phyloP scores from a whole-genome alignment of 2,797 vertebrate species.

The Eulemur albifrons region DNA sequence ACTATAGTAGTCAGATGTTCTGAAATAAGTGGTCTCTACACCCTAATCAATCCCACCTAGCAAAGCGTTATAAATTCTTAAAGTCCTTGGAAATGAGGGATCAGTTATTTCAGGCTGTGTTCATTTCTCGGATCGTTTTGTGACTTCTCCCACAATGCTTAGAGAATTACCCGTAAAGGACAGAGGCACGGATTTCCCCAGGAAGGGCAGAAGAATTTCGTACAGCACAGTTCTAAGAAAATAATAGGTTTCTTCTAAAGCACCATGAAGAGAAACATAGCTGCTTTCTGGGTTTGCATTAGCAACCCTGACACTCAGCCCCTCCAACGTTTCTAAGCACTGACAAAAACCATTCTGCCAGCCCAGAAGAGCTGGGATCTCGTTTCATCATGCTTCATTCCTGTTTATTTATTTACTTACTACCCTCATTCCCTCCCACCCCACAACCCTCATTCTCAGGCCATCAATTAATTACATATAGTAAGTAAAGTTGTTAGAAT shows the following conservation, averaged over 20 bases:
- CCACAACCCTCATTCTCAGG: background rate
- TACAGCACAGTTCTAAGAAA: too few species aligned
- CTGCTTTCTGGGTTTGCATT: background rate
- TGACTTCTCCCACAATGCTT: background rate
- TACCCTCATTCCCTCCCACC: background rate
- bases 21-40: background rate
- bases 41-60: background rate
- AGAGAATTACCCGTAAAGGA: background rate
- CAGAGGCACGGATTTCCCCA: background rate
- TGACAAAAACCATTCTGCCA: background rate
- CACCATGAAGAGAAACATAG: background rate
- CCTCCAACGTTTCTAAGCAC: background rate
- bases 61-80: conserved; percentile 5
- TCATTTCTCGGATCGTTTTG: background rate
- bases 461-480: background rate
- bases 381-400: background rate
- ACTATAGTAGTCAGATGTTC: background rate
- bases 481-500: background rate
- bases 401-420: background rate
- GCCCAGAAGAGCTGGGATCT: background rate
- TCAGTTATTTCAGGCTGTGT: background rate
- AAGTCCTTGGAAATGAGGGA: background rate
- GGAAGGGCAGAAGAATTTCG: too few species aligned
- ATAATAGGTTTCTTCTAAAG: too few species aligned
- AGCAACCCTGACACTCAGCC: background rate